Evolutionary conservation across 2,113 vertebrate species (phyloP).

Genomic region (Onychostoma macrolepis): DNA sequence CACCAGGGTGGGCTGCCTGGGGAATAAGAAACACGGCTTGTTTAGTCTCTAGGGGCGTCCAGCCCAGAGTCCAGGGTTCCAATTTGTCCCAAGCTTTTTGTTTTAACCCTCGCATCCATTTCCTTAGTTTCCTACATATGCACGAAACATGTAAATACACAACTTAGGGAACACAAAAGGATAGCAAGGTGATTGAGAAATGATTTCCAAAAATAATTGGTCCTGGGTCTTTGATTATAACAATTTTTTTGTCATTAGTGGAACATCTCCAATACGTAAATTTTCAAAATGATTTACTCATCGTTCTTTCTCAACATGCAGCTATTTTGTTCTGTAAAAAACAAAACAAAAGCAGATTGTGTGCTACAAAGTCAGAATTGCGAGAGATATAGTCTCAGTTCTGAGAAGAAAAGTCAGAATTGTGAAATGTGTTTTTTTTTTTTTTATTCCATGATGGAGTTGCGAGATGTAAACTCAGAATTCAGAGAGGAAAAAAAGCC

Average conservation of each 20-base stretch:
- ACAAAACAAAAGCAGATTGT: too few species aligned
- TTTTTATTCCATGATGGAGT: too few species aligned
- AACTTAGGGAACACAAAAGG: background rate
- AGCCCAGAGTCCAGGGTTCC: conserved; percentile 29
- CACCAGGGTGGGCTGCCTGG: conserved; percentile 64
- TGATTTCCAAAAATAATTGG: background rate
- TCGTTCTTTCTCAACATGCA: too few species aligned
- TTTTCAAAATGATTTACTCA: too few species aligned
- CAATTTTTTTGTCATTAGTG: background rate
- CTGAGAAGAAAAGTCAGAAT: too few species aligned
- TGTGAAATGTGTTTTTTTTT: too few species aligned
- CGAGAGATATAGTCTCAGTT: too few species aligned
- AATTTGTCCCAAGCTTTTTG: conserved; percentile 31
- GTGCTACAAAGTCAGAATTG: too few species aligned
- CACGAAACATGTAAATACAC: conserved; percentile 37
- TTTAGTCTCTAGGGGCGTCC: conserved; percentile 48
- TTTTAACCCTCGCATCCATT: conserved; percentile 25
- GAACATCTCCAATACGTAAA: background rate
- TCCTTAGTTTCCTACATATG: conserved; percentile 45
- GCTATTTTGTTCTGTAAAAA: too few species aligned
- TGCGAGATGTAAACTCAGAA: too few species aligned
- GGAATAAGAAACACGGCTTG: conserved; percentile 40
- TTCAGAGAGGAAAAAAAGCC: too few species aligned
- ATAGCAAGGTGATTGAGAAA: background rate
- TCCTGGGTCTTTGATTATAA: background rate